Evolutionary conservation across 2,113 vertebrate genomes (phyloP), one percentile per base, ranked within the genome.

Genomic region (Corythoichthys haematopterus): DNA sequence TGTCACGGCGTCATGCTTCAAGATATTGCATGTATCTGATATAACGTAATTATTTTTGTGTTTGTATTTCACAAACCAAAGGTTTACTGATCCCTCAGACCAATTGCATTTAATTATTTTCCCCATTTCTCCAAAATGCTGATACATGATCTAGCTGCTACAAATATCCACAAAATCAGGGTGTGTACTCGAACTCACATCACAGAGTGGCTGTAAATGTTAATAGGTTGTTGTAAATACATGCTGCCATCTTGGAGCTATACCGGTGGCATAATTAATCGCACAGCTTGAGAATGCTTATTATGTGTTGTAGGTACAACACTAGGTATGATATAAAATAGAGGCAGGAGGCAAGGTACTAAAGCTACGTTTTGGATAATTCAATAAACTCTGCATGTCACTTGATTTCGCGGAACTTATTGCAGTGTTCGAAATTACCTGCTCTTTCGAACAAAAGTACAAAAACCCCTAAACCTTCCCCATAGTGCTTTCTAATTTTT

Each of bases 401-500:
- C 69, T 78, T 64, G 40, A 64, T 70, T 74, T 77, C 47, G 50
- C 43, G 1, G 60, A 72, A 81, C 73, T 51, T 72, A 71, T 57
- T 66, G 72, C 74, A 71, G 72, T 66, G 66, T 76, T 71, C 66
- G 73, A 83, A 83, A 87, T 81, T 80, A 71, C 65, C 65, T 67
- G 65, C 72, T 58, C 77, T 78, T 79, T 77, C 70, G 79, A 81
- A 83, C 85, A 84, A 65, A 84, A 86, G 86, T 85, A 70, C 16
- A 69, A 71, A 11, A 55, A 53, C 11, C 8, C 4, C 73, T 79
- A 80, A 79, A 81, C 61, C 68, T 77, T 76, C 70, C 65, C 73
- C 66, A 38, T 56, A 65, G 78, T 61, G 46, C 68, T 66, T 52
- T 60, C 57, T 70, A 28, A 1, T 67, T 72, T n/a, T 63, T 60